Evolutionary conservation across 2,113 vertebrate genomes (phyloP).

Genomic region (Oreotragus oreotragus): DNA sequence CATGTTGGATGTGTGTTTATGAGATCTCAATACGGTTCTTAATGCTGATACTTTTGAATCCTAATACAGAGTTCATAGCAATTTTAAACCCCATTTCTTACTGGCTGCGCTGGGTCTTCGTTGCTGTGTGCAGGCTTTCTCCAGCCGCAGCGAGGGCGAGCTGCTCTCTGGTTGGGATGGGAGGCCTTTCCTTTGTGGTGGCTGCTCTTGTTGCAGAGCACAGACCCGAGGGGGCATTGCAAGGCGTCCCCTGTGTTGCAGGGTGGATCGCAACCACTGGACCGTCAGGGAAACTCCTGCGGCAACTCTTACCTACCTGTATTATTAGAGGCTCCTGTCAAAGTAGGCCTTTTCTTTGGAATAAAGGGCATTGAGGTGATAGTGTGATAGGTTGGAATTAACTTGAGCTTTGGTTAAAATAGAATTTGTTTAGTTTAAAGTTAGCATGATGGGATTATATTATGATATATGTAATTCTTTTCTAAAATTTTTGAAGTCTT

Average conservation of each 20-base stretch:
- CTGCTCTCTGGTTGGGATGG: background rate
- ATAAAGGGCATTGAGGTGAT: background rate
- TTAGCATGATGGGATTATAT: background rate
- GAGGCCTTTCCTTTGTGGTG: background rate
- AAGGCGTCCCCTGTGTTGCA: background rate
- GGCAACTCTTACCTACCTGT: background rate
- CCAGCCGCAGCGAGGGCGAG: background rate
- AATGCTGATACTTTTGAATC: background rate
- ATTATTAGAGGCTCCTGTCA: background rate
- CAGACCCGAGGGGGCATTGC: background rate
- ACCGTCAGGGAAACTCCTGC: background rate
- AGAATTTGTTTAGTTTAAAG: background rate
- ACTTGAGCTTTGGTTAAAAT: background rate
- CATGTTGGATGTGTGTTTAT: background rate
- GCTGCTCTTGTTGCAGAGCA: background rate
- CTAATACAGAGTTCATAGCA: background rate
- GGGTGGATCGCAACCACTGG: background rate
- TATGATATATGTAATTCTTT: background rate
- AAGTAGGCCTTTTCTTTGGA: background rate
- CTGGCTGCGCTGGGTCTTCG: background rate
- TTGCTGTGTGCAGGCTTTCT: background rate
- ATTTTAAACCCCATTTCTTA: background rate
- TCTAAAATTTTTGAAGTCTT: background rate
- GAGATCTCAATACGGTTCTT: background rate
- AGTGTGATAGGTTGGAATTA: background rate